A percentile compares a stretch with the other conserved stretches of the same genome.
Conservation (phyloP, 2,888 invertebrate species). For the Geotrupes spiniger region DNA sequence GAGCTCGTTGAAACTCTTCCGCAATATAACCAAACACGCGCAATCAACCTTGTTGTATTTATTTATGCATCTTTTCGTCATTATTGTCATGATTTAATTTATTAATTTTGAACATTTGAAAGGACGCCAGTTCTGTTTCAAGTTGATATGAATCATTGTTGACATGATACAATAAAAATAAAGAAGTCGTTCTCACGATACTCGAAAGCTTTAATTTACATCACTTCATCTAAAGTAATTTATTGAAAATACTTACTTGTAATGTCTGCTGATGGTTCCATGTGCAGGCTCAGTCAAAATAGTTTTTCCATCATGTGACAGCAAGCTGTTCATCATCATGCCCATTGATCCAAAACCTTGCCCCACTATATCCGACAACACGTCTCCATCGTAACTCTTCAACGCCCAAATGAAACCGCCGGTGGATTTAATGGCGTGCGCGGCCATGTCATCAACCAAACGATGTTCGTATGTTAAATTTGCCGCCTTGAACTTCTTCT, state of each 20-base stretch:
- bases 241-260: conserved; percentile 49
- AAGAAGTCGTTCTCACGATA: too few species aligned
- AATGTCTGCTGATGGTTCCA: conserved; percentile 84
- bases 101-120: too few species aligned
- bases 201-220: too few species aligned
- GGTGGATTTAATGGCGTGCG: conserved; percentile 72
- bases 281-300: conserved; percentile 87
- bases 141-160: too few species aligned
- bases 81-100: too few species aligned
- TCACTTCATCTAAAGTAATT: too few species aligned
- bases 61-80: too few species aligned
- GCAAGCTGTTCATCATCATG: conserved; percentile 82
- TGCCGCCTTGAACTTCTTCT: conserved; percentile 64
- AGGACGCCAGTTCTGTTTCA: too few species aligned
- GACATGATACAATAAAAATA: too few species aligned
- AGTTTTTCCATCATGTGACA: conserved; percentile 81
- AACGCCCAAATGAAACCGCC: conserved; percentile 88
- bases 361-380: conserved; percentile 81
- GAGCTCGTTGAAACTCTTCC: too few species aligned
- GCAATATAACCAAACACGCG: too few species aligned
- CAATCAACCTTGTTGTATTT: too few species aligned
- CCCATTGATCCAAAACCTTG: conserved; percentile 74
- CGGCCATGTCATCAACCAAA: conserved; percentile 87
- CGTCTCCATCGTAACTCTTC: conserved; percentile 88
- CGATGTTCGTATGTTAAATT: conserved; percentile 85